These are phyloP conservation scores for Grus americana DNA, from an alignment of 2,113 vertebrate genomes.

Conservation along the genomic window DNA sequence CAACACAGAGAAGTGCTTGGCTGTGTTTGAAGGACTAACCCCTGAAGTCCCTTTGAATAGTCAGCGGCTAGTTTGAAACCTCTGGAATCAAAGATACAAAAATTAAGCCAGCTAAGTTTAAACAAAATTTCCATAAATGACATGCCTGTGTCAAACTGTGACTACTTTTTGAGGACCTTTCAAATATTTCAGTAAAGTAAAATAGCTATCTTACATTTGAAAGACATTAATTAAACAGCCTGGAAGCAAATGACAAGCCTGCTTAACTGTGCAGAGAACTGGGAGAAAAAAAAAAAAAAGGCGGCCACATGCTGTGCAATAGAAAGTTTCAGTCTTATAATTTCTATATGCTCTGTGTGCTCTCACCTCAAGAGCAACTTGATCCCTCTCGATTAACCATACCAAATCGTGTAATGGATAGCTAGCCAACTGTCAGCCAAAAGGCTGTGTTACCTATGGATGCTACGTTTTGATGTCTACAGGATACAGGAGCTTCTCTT, in stretches of 20 bases:
- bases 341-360: not conserved
- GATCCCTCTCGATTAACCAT: not conserved
- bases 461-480: not conserved
- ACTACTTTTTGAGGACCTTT: not conserved
- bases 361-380: not conserved
- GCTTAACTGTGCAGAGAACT: not conserved
- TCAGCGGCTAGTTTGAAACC: not conserved
- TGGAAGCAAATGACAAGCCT: not conserved
- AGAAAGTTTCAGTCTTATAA: not conserved
- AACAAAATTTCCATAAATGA: not conserved
- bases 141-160: not conserved
- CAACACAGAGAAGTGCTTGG: not conserved
- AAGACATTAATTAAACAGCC: not conserved
- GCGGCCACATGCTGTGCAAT: accelerated
- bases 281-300: not conserved
- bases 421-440: not conserved
- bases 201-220: not conserved
- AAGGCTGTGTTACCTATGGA: not conserved
- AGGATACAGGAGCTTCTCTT: not conserved
- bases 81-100: not conserved
- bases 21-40: not conserved
- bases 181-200: not conserved
- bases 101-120: not conserved
- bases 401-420: not conserved
- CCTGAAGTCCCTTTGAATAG: not conserved